Evolutionary conservation across 2,888 invertebrate genomes (phyloP).

Genomic region (Nezara viridula): DNA sequence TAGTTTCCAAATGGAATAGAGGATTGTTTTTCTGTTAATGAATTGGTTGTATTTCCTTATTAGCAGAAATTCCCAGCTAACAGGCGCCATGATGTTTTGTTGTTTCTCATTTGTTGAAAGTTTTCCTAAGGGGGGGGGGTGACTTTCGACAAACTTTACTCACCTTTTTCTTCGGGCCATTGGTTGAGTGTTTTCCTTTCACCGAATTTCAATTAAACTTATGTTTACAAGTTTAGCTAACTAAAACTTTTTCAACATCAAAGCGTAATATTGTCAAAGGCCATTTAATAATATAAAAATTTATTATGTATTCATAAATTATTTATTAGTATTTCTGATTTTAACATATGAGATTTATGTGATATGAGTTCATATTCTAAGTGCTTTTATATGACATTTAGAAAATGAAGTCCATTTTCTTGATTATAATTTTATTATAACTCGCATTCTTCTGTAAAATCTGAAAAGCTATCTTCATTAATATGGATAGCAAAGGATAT

Average conservation of each 20-base stretch:
- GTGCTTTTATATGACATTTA: too few species aligned
- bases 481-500: too few species aligned
- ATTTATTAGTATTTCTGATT: too few species aligned
- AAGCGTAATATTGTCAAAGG: neutral
- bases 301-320: neutral
- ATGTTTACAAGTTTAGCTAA: neutral
- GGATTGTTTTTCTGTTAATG: too few species aligned
- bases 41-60: too few species aligned
- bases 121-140: neutral
- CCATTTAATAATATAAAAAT: neutral
- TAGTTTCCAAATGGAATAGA: too few species aligned
- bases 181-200: neutral
- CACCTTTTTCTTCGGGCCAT: neutral
- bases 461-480: too few species aligned
- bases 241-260: neutral
- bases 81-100: neutral
- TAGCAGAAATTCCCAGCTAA: neutral
- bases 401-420: too few species aligned
- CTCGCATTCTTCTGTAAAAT: too few species aligned
- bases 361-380: too few species aligned
- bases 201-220: neutral
- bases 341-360: too few species aligned
- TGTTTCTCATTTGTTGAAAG: neutral
- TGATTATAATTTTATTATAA: too few species aligned
- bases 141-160: neutral